Percentiles rank a stretch among this genome's conserved stretches.
Conservation (phyloP, 2,888 invertebrate genomes). For the Shargacucullia verbasci region DNA sequence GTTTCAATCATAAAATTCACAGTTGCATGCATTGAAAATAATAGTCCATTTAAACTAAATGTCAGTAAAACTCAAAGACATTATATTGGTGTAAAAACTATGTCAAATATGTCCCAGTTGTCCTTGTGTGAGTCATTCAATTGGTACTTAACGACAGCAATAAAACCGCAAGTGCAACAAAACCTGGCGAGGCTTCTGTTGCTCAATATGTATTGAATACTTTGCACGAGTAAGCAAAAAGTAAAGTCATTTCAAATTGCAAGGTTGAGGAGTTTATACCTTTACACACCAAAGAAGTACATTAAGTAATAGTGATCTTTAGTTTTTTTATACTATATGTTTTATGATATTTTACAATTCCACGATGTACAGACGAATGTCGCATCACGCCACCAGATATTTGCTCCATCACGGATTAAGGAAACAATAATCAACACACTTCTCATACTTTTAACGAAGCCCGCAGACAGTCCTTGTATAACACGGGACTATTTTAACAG, state of each 20-base stretch:
- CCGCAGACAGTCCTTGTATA: no score
- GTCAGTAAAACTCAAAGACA: conserved; percentile 23
- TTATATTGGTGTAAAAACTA: conserved; percentile 38
- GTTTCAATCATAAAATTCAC: conserved; percentile 16
- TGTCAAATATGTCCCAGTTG: conserved; percentile 43
- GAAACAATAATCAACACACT: background rate
- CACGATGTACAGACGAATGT: no score
- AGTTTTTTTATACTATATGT: no score
- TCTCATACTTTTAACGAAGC: no score
- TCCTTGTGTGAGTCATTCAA: conserved; percentile 49
- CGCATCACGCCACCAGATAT: background rate
- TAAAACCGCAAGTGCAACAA: conserved; percentile 40
- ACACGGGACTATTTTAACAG: no score
- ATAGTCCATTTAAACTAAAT: conserved; percentile 23
- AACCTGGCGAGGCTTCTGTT: conserved; percentile 34
- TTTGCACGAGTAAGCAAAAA: conserved; percentile 36
- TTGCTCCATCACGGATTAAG: background rate
- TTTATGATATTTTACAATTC: no score
- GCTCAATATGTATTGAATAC: conserved; percentile 44
- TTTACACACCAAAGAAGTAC: no score
- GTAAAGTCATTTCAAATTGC: conserved; percentile 26
- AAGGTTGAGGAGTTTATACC: conserved; percentile 26
- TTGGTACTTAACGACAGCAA: conserved; percentile 42
- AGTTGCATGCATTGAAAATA: conserved; percentile 8
- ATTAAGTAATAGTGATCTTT: no score